Evolutionary conservation across 2,797 vertebrate genomes (phyloP), one percentile per base, ranked within the genome.

Genomic region (Eptatretus atami): DNA sequence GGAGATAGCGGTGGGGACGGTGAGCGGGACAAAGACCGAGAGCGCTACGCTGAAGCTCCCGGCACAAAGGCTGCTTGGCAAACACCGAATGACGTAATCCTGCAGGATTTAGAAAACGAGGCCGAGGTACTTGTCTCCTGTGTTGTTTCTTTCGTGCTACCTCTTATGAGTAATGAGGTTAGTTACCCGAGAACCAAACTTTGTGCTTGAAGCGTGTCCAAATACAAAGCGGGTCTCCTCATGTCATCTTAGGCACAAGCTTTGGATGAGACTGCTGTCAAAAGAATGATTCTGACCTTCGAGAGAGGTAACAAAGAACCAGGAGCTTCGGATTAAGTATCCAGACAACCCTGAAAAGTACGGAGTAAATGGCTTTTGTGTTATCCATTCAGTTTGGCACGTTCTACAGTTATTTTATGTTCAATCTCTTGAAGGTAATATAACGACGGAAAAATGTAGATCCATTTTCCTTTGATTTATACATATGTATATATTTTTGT

Each of bases 221-320:
- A 6, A 14, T 61, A 10, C 19, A 19, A 19, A 19, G 63, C 15
- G 14, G 57, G 13, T 15, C 31, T 15, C 11, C n/a, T 13, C 31
- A 15, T 53, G 15, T 53, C 11, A 67, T 65, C 1, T 66, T 65
- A 81, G 92, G 81, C 78, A 13, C 88, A 96, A 61, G 82, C 79
- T 1, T 69, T 98, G 71, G 92, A 98, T 70, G 92, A 98, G 71
- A 82, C 82, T 67, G 85, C 82, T 1, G 81, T 98, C 73, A 98
- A 98, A 76, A 98, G 88, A 73, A 95, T 96, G 92, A 94, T 96
- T 70, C 76, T 98, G 69, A 94, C 85, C 53, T 96, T 98, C 75
- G 92, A 98, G 74, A 98, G 73, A 79, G 63, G 92, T 90, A 0
- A 94, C 95, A 71, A 98, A 98, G 76, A 98, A 98, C 73, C 90